Percentiles rank a stretch among this genome's conserved stretches.
Conservation (phyloP, 2,888 invertebrate genomes). For the Drosophila merina region DNA sequence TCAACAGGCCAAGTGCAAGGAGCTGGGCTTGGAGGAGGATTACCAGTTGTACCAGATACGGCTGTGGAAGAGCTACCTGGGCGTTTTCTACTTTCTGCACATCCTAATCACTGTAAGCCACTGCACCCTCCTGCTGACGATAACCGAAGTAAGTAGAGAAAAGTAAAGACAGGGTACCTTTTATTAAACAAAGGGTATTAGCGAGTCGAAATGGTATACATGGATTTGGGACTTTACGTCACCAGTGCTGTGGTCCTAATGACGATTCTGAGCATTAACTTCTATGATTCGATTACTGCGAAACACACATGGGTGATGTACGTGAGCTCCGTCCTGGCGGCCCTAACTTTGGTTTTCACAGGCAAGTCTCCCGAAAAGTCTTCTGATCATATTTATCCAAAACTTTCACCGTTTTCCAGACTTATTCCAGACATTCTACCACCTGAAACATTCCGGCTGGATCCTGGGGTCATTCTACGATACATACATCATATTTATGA, state of each 20-base stretch:
- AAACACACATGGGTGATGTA: slow-evolving; percentile 27
- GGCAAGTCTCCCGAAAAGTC: slow-evolving; percentile 30
- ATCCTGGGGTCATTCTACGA: slow-evolving; percentile 34
- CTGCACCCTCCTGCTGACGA: slow-evolving; percentile 35
- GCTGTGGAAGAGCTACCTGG: slow-evolving; percentile 22
- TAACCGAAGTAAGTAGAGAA: slow-evolving; percentile 29
- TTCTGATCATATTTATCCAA: slow-evolving; percentile 11
- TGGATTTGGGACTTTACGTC: slow-evolving; percentile 30
- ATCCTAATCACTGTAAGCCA: slow-evolving; percentile 8
- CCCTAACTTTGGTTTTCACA: slow-evolving; percentile 6
- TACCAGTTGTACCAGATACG: slow-evolving; percentile 49
- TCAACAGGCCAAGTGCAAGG: slow-evolving; percentile 46
- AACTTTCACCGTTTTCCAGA: slow-evolving; percentile 16
- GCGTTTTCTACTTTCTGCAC: slow-evolving; percentile 47
- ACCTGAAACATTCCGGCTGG: slow-evolving; percentile 26
- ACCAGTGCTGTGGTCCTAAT: background rate
- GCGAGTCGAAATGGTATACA: background rate
- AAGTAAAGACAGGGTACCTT: background rate
- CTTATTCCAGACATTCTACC: slow-evolving; percentile 29
- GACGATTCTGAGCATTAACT: slow-evolving; percentile 40
- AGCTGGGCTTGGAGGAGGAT: slow-evolving; percentile 51
- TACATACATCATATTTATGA: slow-evolving; percentile 42
- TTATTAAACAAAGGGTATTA: background rate
- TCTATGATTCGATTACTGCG: slow-evolving; percentile 3
- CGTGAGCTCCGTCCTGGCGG: slow-evolving; percentile 30